A percentile compares a stretch with the other conserved stretches of the same genome.
These are phyloP conservation scores for Orthonychiurus folsomi DNA, from an alignment of 2,888 invertebrate species.

Conservation along the genomic window DNA sequence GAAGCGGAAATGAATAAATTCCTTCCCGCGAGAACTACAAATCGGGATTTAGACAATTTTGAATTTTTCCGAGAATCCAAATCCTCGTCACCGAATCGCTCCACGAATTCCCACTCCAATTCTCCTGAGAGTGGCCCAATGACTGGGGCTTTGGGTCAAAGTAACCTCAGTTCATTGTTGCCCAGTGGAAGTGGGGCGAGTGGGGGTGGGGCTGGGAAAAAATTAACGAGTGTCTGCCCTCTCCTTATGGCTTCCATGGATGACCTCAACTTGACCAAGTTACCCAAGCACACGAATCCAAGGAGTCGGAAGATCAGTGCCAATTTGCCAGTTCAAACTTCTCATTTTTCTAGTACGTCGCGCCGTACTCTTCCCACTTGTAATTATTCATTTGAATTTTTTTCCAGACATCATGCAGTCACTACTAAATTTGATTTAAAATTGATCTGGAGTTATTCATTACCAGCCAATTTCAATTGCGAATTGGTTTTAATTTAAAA, in stretches of 20 bases:
- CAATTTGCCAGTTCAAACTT: slow-evolving; percentile 24
- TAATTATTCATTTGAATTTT: background rate
- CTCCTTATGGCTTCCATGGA: slow-evolving; percentile 35
- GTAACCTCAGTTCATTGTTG: background rate
- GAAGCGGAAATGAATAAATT: slow-evolving; percentile 59
- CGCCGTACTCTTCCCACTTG: no score
- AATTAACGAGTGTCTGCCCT: slow-evolving; percentile 13
- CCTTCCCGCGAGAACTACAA: slow-evolving; percentile 16
- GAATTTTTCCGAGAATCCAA: slow-evolving; percentile 38
- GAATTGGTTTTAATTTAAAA: no score
- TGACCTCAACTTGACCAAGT: slow-evolving; percentile 30
- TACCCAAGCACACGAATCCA: slow-evolving; percentile 24
- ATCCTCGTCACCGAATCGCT: slow-evolving; percentile 36
- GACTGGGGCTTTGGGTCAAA: background rate
- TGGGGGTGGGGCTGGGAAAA: background rate
- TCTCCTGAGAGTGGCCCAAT: slow-evolving; percentile 10
- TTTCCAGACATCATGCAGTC: background rate
- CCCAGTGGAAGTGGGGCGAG: background rate
- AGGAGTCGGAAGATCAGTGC: slow-evolving; percentile 30
- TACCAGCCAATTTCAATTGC: no score
- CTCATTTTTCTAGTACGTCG: slow-evolving; percentile 20
- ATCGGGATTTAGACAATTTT: slow-evolving; percentile 25
- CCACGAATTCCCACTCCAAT: slow-evolving; percentile 14
- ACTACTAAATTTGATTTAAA: background rate
- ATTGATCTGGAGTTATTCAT: no score